Conservation (phyloP, 2,113 vertebrate species). For the Ornithorhynchus anatinus region DNA sequence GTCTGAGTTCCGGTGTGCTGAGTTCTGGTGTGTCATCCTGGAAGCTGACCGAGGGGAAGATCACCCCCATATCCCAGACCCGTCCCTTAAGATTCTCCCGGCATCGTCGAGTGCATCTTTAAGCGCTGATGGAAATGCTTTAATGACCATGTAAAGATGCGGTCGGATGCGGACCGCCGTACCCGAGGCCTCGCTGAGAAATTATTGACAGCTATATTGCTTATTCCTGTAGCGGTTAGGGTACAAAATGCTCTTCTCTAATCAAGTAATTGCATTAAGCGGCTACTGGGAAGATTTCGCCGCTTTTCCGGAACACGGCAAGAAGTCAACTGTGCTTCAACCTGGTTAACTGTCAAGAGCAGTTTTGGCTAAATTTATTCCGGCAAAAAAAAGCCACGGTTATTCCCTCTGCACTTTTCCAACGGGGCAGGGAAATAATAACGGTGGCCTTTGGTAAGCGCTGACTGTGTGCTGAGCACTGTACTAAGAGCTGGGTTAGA, state of each 20-base stretch:
- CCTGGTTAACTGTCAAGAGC: slow-evolving; percentile 68
- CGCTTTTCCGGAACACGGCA: slow-evolving; percentile 46
- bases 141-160: slow-evolving; percentile 69
- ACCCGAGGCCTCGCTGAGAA: slow-evolving; percentile 48
- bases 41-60: slow-evolving; percentile 61
- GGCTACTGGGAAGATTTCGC: slow-evolving; percentile 66
- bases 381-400: slow-evolving; percentile 26
- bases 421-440: no score
- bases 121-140: slow-evolving; percentile 58
- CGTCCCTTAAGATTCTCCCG: slow-evolving; percentile 65
- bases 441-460: no score
- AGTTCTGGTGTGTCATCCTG: slow-evolving; percentile 35
- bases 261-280: slow-evolving; percentile 73
- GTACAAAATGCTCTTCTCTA: slow-evolving; percentile 65
- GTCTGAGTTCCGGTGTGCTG: slow-evolving; percentile 30
- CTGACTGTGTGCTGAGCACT: no score
- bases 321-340: slow-evolving; percentile 42
- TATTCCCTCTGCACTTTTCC: neutral
- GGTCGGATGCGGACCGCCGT: slow-evolving; percentile 60
- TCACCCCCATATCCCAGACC: slow-evolving; percentile 38
- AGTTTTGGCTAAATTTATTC: slow-evolving; percentile 62
- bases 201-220: slow-evolving; percentile 83
- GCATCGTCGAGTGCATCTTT: slow-evolving; percentile 26
- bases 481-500: no score
- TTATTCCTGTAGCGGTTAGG: slow-evolving; percentile 74